Base-by-base conservation (phyloP, 2,797 vertebrate species). In the Spea hammondii region DNA sequence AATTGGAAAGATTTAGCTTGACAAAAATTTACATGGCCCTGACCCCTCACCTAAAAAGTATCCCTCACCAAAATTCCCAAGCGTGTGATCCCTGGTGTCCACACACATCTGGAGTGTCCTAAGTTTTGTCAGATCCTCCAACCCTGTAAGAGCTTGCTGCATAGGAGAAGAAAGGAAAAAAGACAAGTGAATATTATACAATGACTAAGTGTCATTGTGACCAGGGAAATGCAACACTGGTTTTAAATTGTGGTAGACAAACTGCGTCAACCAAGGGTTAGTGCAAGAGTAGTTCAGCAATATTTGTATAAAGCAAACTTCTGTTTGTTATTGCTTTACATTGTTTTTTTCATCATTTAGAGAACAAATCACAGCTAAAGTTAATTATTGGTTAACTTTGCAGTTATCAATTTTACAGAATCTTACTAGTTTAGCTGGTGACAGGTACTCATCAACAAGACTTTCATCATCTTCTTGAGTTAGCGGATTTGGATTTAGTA, bases 61-160 rank as follows among this genome's bases (percentile, higher is more conserved):
- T 59, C 64, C 86, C 94, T 97, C 87, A 99, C 98, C 98, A 65
- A 99, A 92, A 88, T 92, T 95, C 9, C 95, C 94, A 86, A 99
- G 86, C 74, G 90, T 95, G 84, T 86, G 91, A 72, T 95, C 91
- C 64, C 88, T 91, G 4, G 95, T 96, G 84, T 98, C 89, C 54
- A 98, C 88, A 54, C 84, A 91, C 87, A 98, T 84, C 59, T 98
- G 93, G 72, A 99, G 89, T 0, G 77, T 72, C 67, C 86, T 93
- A 84, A 97, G 92, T 59, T 80, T 82, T 14, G 72, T 86, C 9
- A 98, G 93, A 83, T 99, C 91, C 5, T 89, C 88, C 45, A 88
- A 86, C 60, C 91, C 94, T 75, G 94, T 89, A 83, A 98, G 84
- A 9, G 53, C 77, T 91, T 91, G 89, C 98, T 99, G 90, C 64